Percentiles rank a stretch among this genome's conserved stretches.
Evolutionary conservation across 2,888 invertebrate genomes (phyloP).

Genomic region (Stenolophus ochropezus): DNA sequence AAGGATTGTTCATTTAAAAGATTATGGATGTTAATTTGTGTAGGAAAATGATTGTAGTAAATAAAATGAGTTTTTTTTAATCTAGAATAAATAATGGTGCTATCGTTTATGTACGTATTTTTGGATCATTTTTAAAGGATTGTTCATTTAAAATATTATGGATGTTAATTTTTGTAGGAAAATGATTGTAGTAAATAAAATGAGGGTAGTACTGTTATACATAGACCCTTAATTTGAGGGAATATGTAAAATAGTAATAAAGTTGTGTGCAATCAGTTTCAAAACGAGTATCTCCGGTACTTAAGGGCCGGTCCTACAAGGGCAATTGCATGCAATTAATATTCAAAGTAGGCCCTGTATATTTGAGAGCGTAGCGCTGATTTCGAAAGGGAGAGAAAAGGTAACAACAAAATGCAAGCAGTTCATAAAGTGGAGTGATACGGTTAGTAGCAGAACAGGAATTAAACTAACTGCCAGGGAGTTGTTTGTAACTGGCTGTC

Average conservation of each 20-base stretch:
- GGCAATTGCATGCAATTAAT: not conserved
- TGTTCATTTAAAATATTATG: too few relatives aligned
- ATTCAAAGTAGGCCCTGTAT: not conserved
- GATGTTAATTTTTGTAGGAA: too few relatives aligned
- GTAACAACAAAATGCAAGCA: slow-evolving; percentile 6
- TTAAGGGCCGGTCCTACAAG: not conserved
- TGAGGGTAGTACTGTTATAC: too few relatives aligned
- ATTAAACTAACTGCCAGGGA: slow-evolving; percentile 57
- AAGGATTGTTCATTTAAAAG: too few relatives aligned
- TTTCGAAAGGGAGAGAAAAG: not conserved
- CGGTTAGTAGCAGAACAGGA: slow-evolving; percentile 52
- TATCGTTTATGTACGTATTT: too few relatives aligned
- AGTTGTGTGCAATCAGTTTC: not conserved
- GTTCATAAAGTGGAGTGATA: slow-evolving; percentile 44
- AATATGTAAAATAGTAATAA: not conserved
- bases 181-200: too few relatives aligned
- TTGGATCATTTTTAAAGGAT: too few relatives aligned
- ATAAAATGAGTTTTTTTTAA: too few relatives aligned
- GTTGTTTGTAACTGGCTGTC: slow-evolving; percentile 65
- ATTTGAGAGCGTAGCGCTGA: not conserved
- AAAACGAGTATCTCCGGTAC: not conserved
- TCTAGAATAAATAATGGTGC: too few relatives aligned
- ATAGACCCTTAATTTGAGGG: not conserved
- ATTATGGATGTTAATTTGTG: too few relatives aligned
- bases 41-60: too few relatives aligned